These are phyloP conservation scores for Oxyura jamaicensis DNA, from an alignment of 2,113 vertebrate genomes.

Conservation along the genomic window DNA sequence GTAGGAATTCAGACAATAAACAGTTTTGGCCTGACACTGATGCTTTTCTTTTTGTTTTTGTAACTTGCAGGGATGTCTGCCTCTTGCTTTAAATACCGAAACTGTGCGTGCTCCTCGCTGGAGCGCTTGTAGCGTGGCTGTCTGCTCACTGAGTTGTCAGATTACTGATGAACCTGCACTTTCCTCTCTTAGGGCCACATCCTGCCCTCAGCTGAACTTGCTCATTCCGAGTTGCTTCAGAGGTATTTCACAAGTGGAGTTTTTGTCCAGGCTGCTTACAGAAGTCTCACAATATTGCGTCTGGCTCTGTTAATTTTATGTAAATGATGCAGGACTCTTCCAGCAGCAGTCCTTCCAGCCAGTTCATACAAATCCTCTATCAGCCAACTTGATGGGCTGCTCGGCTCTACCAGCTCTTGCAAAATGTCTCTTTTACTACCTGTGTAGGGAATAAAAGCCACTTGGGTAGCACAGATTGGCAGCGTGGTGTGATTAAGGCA, in stretches of 20 bases:
- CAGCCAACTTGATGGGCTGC: neutral
- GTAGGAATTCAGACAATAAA: slow-evolving; percentile 37
- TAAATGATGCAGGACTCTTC: neutral
- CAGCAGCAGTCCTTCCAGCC: neutral
- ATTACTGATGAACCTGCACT: slow-evolving; percentile 17
- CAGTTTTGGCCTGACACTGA: neutral
- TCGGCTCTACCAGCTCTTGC: neutral
- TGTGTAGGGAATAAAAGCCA: neutral
- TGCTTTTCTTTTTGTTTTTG: neutral
- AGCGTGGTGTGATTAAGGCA: neutral
- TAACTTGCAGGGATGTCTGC: slow-evolving; percentile 14
- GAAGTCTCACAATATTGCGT: neutral
- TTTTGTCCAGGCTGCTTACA: neutral
- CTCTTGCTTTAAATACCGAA: neutral
- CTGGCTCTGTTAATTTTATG: slow-evolving; percentile 34
- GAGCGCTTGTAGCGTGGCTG: neutral
- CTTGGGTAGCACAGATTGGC: neutral
- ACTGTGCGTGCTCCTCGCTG: neutral
- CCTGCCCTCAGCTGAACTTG: slow-evolving; percentile 47
- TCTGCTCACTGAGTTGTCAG: slow-evolving; percentile 54
- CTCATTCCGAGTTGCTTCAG: neutral
- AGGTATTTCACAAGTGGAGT: slow-evolving; percentile 16
- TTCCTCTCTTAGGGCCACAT: slow-evolving; percentile 17
- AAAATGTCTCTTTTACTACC: slow-evolving; percentile 14
- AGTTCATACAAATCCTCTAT: neutral